Evolutionary conservation across 1,140 invertebrate genomes (phyloP).

Genomic region (Aphaenogaster floridana): DNA sequence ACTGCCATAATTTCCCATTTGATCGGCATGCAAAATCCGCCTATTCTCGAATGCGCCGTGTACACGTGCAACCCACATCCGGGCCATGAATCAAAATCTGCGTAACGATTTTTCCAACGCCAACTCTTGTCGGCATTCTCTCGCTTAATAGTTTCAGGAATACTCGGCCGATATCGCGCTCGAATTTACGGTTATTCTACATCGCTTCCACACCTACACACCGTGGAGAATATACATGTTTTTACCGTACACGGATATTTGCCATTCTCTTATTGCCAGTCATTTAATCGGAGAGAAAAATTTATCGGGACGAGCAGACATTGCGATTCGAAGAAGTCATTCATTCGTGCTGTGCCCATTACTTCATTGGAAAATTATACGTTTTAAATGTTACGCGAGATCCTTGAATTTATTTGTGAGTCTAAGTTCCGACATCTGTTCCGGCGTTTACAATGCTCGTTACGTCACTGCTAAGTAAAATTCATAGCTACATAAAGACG

Average conservation of each 20-base stretch:
- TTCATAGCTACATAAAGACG: conserved; percentile 20
- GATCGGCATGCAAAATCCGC: neutral
- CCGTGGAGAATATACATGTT: too few species aligned
- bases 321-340: conserved; percentile 7
- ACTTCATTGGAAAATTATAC: conserved; percentile 15
- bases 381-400: conserved; percentile 12
- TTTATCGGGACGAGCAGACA: neutral
- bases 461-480: conserved; percentile 34
- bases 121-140: neutral
- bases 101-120: conserved; percentile 1
- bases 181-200: conserved; percentile 21
- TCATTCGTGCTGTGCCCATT: neutral
- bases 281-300: neutral
- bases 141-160: conserved; percentile 28
- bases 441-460: neutral
- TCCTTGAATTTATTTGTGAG: conserved; percentile 29
- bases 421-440: conserved; percentile 33
- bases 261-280: neutral
- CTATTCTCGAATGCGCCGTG: neutral
- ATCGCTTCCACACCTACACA: neutral
- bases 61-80: neutral
- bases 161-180: neutral
- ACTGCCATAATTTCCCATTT: conserved; percentile 17
- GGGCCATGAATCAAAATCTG: conserved; percentile 16
- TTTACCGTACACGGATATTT: neutral